Evolutionary conservation across 2,113 vertebrate species (phyloP), one percentile per base, ranked within the genome.

Genomic region (Anarrhichthys ocellatus): DNA sequence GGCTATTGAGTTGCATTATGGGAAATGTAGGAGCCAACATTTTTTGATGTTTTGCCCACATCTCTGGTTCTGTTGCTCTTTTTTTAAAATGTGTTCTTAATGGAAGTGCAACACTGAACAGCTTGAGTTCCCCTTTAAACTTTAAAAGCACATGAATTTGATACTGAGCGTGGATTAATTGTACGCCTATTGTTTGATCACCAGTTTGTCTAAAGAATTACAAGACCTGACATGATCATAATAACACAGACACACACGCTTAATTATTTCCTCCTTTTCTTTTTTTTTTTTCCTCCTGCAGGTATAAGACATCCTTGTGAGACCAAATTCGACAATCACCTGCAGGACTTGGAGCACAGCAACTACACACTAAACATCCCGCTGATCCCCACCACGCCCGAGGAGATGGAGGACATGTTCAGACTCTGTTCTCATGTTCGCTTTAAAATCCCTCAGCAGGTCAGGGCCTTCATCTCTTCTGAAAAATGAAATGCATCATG

Each of bases 401-500:
- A 97, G 65, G 98, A 99, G 93, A 99, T 99, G 98, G 96, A 96
- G 0, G 96, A 98, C 75, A 99, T 98, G 97, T 94, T 99, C 79
- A 97, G 96, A 86, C 96, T 99, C 46, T 98, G 97, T 71, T 99
- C 98, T 29, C 97, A 98, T 0, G 96, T 98, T 73, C 96, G 97
- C 74, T 99, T 99, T 87, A 99, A 96, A 92, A 97, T 99, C 87
- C 98, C 98, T 3, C 97, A 97, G 82, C 98, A 99, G 97, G 98
- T 98, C 92, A 85, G 77, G 32, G 3, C 52, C 13, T 34, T 52
- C 40, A 64, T 24, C 67, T 80, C 0, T n/a, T 20, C 50, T 52
- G 20, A 56, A 84, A 63, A 14, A 40, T 34, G 34, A 7, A 73
- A 56, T n/a, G 6, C 10, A 5, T 54, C 18, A 38, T 5, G 13